These are phyloP conservation scores for Orius insidiosus DNA, from an alignment of 1,140 invertebrate genomes.

Conservation along the genomic window DNA sequence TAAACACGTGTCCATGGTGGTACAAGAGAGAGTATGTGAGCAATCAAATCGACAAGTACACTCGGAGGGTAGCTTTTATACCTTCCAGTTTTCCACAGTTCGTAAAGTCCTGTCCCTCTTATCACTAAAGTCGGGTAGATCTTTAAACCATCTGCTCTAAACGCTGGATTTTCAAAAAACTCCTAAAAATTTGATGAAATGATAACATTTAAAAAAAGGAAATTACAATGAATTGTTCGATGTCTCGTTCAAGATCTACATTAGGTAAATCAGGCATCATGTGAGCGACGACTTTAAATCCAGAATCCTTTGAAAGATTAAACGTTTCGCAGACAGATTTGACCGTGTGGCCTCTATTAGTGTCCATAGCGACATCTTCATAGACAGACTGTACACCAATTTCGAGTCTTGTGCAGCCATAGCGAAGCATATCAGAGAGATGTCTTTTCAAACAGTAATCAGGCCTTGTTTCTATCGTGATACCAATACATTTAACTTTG, in stretches of 20 bases:
- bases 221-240: slow-evolving; percentile 86
- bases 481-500: slow-evolving; percentile 94
- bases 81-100: slow-evolving; percentile 94
- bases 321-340: slow-evolving; percentile 94
- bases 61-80: slow-evolving; percentile 94
- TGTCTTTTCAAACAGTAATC: slow-evolving; percentile 97
- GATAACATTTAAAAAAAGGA: slow-evolving; percentile 5
- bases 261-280: slow-evolving; percentile 99
- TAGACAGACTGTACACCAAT: slow-evolving; percentile 97
- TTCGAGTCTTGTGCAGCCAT: slow-evolving; percentile 88
- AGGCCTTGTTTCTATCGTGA: slow-evolving; percentile 97
- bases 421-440: slow-evolving; percentile 88
- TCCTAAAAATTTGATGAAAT: slow-evolving; percentile 37
- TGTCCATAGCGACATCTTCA: slow-evolving; percentile 95
- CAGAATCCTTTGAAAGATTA: slow-evolving; percentile 92
- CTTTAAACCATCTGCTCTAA: slow-evolving; percentile 93
- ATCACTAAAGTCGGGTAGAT: slow-evolving; percentile 99
- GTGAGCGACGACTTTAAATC: slow-evolving; percentile 97
- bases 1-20: slow-evolving; percentile 99
- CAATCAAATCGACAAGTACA: slow-evolving; percentile 84
- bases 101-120: slow-evolving; percentile 94
- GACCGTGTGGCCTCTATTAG: slow-evolving; percentile 87
- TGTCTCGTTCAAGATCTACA: slow-evolving; percentile 87
- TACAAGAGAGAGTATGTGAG: slow-evolving; percentile 87
- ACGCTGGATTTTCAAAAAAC: slow-evolving; percentile 97